phyloP scores from a whole-genome alignment of 2,888 invertebrate genomes.

The Lithosia quadra region DNA sequence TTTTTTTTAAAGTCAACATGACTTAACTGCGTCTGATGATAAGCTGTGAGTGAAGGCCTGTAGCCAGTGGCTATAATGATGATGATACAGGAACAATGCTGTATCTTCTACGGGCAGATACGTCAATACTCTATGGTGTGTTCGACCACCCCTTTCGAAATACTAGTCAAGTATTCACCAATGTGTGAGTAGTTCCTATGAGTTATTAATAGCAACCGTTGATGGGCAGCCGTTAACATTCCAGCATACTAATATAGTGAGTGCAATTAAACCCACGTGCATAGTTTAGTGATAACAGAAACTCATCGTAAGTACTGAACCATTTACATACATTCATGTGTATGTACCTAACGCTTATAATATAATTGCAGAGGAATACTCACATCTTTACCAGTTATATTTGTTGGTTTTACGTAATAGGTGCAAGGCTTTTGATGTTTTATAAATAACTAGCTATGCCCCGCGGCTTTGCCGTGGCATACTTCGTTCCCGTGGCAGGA shows the following conservation, averaged over 20 bases:
- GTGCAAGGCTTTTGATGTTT: no score
- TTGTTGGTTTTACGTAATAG: no score
- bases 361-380: no score
- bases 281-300: constrained; percentile 14
- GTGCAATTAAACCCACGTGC: constrained; percentile 12
- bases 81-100: not conserved
- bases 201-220: constrained; percentile 15
- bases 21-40: not conserved
- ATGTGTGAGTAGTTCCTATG: not conserved
- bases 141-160: not conserved
- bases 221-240: constrained; percentile 18
- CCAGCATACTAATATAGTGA: constrained; percentile 16
- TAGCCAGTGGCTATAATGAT: not conserved
- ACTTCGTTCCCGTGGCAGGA: no score
- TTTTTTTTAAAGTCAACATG: not conserved
- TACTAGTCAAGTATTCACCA: not conserved
- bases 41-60: not conserved
- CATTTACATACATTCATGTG: not conserved
- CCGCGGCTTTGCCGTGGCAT: no score
- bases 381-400: no score
- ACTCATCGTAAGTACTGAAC: not conserved
- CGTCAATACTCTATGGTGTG: not conserved
- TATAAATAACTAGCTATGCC: no score
- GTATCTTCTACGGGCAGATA: no score
- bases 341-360: not conserved